Evolutionary conservation across 2,113 vertebrate species (phyloP), one percentile per base, ranked within the genome.

Genomic region (Oncorhynchus kisutch): DNA sequence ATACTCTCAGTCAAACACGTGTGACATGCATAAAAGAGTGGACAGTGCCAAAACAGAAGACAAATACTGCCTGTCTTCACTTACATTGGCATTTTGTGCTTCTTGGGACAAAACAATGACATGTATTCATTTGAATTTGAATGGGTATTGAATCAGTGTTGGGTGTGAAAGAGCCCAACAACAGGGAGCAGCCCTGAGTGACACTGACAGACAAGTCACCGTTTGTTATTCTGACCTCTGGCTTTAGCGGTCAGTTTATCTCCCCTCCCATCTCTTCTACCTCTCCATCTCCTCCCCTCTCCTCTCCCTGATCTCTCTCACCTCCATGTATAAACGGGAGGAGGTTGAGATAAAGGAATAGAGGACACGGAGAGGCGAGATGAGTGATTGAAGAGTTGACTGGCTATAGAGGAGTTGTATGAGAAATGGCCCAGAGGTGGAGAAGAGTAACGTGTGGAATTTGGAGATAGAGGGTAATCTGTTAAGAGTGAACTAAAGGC

Each of bases 51-150:
- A 45, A 12, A 2, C 39, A 45, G 51, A 54, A 45, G 39, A 45
- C 39, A 45, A 45, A 9, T 9, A 45, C 39, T 11, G 39, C 39
- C 39, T 45, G 39, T 45, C 39, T 45, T 45, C 8, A 11, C 39
- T 11, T 45, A 12, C 39, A 45, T 45, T 11, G 39, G 20, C 1
- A 2, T 74, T 22, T 0, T 68, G 64, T 66, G 71, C 71, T 65
- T 49, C 54, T 13, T 25, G 16, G n/a, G 29, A 71, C 5, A 57
- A 24, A n/a, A 85, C 81, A 87, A 78, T 73, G 48, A n/a, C 2
- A 34, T 24, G 68, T 78, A 31, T 78, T 85, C 73, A 76, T 87
- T 74, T 83, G 67, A 82, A 82, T 84, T 80, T 70, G 34, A 81
- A 78, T 66, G 57, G 29, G 54, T 22, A 4, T 3, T 76, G 85